phyloP scores from a whole-genome alignment of 2,888 invertebrate species.

The Acleris sparsana region DNA sequence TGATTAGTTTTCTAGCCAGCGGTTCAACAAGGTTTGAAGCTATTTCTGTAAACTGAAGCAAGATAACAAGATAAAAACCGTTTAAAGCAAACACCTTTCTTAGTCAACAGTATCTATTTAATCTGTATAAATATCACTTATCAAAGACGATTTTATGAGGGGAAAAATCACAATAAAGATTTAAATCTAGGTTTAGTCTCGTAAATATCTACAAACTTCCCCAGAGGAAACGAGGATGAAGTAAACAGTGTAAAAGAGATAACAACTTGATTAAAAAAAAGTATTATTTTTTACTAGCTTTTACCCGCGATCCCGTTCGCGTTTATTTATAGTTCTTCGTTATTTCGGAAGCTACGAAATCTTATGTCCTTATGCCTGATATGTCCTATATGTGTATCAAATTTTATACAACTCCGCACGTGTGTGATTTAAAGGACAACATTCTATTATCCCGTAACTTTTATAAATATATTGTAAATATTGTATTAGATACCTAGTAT shows the following conservation, averaged over 20 bases:
- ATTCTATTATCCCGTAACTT: too few species aligned
- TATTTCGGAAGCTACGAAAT: too few species aligned
- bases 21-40: background rate
- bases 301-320: background rate
- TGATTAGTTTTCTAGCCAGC: too few species aligned
- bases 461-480: too few species aligned
- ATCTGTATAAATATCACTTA: conserved; percentile 6
- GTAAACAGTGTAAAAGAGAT: conserved; percentile 15
- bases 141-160: background rate
- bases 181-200: conserved; percentile 16
- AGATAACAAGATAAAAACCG: background rate
- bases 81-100: conserved; percentile 4
- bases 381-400: too few species aligned
- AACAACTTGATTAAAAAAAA: conserved; percentile 14
- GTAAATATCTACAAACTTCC: conserved; percentile 19
- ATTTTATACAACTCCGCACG: too few species aligned
- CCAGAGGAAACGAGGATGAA: conserved; percentile 32
- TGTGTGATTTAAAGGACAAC: too few species aligned
- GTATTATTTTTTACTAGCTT: background rate
- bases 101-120: background rate
- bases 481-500: too few species aligned
- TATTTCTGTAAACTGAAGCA: background rate
- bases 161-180: conserved; percentile 17
- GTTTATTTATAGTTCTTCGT: too few species aligned
- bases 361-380: too few species aligned